These are phyloP conservation scores for Pentamera pediparva DNA, from an alignment of 53 echinoderm and acorn worm species.

Conservation along the genomic window DNA sequence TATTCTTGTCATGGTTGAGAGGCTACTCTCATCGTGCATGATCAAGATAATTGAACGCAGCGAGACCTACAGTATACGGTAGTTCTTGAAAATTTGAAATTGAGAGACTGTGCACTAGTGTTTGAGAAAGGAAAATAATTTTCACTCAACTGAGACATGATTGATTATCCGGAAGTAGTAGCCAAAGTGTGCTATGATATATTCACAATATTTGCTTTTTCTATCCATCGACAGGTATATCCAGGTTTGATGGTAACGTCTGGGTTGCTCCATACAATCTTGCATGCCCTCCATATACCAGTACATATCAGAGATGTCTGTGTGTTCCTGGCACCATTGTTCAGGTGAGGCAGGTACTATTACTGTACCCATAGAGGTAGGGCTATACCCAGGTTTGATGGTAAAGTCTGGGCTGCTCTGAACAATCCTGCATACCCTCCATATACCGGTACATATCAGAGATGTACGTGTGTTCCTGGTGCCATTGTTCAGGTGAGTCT, in stretches of 20 bases:
- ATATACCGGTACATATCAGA: slow-evolving; percentile 85
- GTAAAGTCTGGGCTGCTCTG: slow-evolving; percentile 84
- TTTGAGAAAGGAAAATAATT: too few species aligned
- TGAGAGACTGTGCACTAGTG: too few species aligned
- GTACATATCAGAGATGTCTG: slow-evolving; percentile 90
- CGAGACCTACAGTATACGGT: too few species aligned
- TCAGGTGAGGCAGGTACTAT: slow-evolving; percentile 49
- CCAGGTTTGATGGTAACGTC: slow-evolving; percentile 94
- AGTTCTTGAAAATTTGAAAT: too few species aligned
- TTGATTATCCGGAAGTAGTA: background rate
- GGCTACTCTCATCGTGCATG: too few species aligned
- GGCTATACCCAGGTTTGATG: slow-evolving; percentile 95
- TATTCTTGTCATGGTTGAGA: too few species aligned
- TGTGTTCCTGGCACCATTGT: slow-evolving; percentile 85
- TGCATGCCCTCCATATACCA: slow-evolving; percentile 67
- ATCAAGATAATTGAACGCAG: too few species aligned
- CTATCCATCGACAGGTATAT: slow-evolving; percentile 51
- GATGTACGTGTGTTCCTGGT: slow-evolving; percentile 92
- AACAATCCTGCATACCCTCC: slow-evolving; percentile 59
- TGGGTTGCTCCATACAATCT: slow-evolving; percentile 72
- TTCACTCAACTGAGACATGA: too few species aligned
- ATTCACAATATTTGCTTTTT: background rate
- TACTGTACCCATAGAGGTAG: too few species aligned
- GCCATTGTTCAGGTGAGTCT: slow-evolving; percentile 90
- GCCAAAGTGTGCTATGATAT: too few species aligned